Evolutionary conservation across 2,888 invertebrate species (phyloP).

Genomic region (Temnothorax rugatulus): DNA sequence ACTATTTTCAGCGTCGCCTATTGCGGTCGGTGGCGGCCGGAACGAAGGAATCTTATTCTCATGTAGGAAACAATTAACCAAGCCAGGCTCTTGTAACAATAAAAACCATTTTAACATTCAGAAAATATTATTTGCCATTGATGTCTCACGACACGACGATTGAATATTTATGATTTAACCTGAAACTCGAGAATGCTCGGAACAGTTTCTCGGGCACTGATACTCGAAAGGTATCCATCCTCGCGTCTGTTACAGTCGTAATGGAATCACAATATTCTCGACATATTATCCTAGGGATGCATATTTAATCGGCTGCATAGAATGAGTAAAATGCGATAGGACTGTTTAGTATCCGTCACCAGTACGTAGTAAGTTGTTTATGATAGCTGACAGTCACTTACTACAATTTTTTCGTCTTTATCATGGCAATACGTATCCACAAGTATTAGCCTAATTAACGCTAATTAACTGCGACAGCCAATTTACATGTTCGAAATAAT

Average conservation of each 20-base stretch:
- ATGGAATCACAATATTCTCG: constrained; percentile 27
- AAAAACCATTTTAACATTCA: background rate
- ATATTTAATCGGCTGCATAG: constrained; percentile 46
- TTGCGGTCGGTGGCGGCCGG: background rate
- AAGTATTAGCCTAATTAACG: constrained; percentile 72
- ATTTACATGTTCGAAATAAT: constrained; percentile 46
- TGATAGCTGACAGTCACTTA: constrained; percentile 32
- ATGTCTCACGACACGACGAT: background rate
- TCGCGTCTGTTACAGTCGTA: background rate
- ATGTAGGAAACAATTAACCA: background rate
- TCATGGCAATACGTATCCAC: constrained; percentile 66
- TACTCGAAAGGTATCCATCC: background rate
- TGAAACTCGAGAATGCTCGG: background rate
- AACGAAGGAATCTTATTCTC: constrained; percentile 15
- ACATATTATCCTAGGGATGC: constrained; percentile 39
- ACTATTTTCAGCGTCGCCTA: constrained; percentile 50
- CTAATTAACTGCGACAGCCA: constrained; percentile 70
- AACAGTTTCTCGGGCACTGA: background rate
- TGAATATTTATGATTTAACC: constrained; percentile 28
- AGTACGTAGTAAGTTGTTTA: constrained; percentile 47
- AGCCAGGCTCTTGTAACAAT: background rate
- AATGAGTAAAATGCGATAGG: constrained; percentile 27
- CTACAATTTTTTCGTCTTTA: constrained; percentile 27
- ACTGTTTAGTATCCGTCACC: constrained; percentile 41
- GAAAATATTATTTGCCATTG: background rate